Base-by-base conservation (phyloP, 2,113 vertebrate genomes). In the Embiotoca jacksoni region DNA sequence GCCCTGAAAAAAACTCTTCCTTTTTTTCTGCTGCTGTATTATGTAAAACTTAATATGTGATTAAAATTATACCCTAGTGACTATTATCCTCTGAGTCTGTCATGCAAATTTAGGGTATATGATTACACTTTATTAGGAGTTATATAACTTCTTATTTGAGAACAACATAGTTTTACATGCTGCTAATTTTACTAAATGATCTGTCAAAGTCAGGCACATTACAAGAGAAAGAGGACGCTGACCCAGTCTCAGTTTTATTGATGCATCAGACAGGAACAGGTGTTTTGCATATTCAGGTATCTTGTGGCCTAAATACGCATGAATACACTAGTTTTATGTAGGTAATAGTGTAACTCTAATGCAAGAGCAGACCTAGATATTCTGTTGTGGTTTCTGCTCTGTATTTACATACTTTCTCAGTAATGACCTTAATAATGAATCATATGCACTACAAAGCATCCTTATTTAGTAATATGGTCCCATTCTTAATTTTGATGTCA, bases 41-140 rank as follows among this genome's bases (percentile, higher is more conserved):
- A 55, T 78, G 55, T 49, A 75, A 68, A 83, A 74, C 32, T 3
- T 39, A 47, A 23, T 13, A 11, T 52, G 3, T 39, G 14, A 68
- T 68, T 10, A 32, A 44, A 67, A 33, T 2, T 36, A 36, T 30
- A 56, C 3, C 14, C 0, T 75, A 1, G 23, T 23, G 32, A n/a
- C 32, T 5, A 3, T 49, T 69, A 32, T 32, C 41, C 1, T 49
- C 3, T 57, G 16, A 52, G 50, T 3, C 32, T 30, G 9, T 35
- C 31, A 73, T 83, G 70, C 53, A 85, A 81, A 87, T 58, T 3
- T 5, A 23, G 23, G 3, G 3, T 64, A 32, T n/a, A 16, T 74
- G 23, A 61, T 65, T 81, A 14, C 6, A 53, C 70, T 8, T 16
- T 47, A 64, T 32, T 23, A 41, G 3, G 13, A n/a, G n/a, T 54